These are phyloP conservation scores for Pogonomyrmex californicus DNA, from an alignment of 1,140 invertebrate species.

Conservation along the genomic window DNA sequence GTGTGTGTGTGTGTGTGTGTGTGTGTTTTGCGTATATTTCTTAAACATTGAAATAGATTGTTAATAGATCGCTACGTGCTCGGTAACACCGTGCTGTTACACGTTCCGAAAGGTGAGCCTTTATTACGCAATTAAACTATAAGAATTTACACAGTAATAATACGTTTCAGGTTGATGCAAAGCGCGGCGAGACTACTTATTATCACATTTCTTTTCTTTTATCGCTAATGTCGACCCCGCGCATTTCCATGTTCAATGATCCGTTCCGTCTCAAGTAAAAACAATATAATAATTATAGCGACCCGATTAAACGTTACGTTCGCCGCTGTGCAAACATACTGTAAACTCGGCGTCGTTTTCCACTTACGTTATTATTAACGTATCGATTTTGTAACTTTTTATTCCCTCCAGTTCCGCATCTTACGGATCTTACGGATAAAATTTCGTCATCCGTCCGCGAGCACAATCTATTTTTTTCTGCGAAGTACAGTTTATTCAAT, in stretches of 20 bases:
- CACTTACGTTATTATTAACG: not conserved
- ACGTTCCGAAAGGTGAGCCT: not conserved
- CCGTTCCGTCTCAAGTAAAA: slow-evolving; percentile 2
- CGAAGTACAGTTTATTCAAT: slow-evolving; percentile 16
- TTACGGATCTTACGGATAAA: slow-evolving; percentile 29
- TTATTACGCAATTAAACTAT: not conserved
- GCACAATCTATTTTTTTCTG: not conserved
- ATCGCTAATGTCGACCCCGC: not conserved
- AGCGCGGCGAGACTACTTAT: not conserved
- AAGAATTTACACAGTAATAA: slow-evolving; percentile 21
- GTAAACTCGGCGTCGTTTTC: not conserved
- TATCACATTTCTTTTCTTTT: slow-evolving; percentile 61
- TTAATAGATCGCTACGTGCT: not conserved
- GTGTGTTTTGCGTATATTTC: not conserved
- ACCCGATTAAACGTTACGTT: not conserved
- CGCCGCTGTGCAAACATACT: not conserved
- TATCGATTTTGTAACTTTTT: not conserved
- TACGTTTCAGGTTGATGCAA: not conserved
- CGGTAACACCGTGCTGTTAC: not conserved
- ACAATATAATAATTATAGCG: slow-evolving; percentile 30
- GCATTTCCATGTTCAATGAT: slow-evolving; percentile 63
- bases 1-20: too few relatives aligned
- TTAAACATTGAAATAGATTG: not conserved
- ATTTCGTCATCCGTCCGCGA: slow-evolving; percentile 31
- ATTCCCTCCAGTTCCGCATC: not conserved